phyloP scores from a whole-genome alignment of 2,888 invertebrate genomes.

The Dendrolimus houi region DNA sequence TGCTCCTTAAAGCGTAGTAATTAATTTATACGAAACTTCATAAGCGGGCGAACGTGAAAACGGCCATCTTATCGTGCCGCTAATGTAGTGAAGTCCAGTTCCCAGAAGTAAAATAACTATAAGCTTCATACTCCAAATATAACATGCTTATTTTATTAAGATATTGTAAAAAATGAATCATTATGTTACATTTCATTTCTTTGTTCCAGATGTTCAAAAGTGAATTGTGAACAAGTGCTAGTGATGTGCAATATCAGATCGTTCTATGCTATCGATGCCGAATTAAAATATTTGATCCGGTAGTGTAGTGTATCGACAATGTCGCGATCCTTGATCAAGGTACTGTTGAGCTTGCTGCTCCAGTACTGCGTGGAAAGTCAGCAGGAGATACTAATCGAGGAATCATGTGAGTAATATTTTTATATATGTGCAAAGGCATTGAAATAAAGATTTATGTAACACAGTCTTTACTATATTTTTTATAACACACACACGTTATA shows the following conservation, averaged over 20 bases:
- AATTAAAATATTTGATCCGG: slow-evolving; percentile 9
- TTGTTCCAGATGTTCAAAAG: slow-evolving; percentile 24
- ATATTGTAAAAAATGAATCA: background rate
- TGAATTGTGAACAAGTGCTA: slow-evolving; percentile 18
- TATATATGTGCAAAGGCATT: too few species aligned
- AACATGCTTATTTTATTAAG: background rate
- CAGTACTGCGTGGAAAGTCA: slow-evolving; percentile 49
- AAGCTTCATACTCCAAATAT: too few species aligned
- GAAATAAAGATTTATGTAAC: too few species aligned
- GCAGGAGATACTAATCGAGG: slow-evolving; percentile 60
- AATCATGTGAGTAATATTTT: slow-evolving; percentile 46
- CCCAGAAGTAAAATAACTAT: too few species aligned
- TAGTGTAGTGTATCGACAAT: slow-evolving; percentile 28
- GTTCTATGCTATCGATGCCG: slow-evolving; percentile 19
- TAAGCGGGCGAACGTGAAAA: too few species aligned
- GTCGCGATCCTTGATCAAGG: slow-evolving; percentile 30
- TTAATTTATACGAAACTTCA: too few species aligned
- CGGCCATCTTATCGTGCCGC: too few species aligned
- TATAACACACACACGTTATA: too few species aligned
- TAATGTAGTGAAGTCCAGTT: too few species aligned
- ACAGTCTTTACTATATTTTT: too few species aligned
- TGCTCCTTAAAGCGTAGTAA: too few species aligned
- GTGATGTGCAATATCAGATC: slow-evolving; percentile 26
- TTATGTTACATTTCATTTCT: slow-evolving; percentile 2
- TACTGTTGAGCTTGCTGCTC: slow-evolving; percentile 40